Evolutionary conservation across 2,797 vertebrate species (phyloP).

Genomic region (Muscicapa striata): DNA sequence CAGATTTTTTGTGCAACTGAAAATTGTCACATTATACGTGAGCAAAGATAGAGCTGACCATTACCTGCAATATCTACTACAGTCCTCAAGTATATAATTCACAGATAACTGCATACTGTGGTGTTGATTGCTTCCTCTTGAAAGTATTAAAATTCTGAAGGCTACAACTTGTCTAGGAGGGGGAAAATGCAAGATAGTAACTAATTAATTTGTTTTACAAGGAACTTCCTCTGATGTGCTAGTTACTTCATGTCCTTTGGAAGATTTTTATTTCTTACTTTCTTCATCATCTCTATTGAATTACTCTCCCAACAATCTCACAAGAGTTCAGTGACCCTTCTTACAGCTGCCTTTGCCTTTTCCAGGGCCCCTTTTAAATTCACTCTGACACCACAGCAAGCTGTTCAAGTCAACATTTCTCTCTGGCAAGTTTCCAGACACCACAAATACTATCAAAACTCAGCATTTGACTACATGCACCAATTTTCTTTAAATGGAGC

Average conservation of each 20-base stretch:
- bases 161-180: constrained; percentile 51
- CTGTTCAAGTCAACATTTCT: constrained; percentile 67
- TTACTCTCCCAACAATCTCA: neutral
- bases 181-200: constrained; percentile 17
- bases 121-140: constrained; percentile 47
- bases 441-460: constrained; percentile 48
- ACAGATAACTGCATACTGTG: neutral
- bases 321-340: constrained; percentile 21
- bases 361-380: constrained; percentile 18
- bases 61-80: constrained; percentile 57
- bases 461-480: neutral
- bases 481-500: constrained; percentile 85
- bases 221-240: constrained; percentile 11
- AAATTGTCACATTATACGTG: constrained; percentile 18
- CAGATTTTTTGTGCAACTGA: neutral
- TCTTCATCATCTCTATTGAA: neutral
- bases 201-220: neutral
- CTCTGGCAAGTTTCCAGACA: constrained; percentile 59
- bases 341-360: constrained; percentile 23
- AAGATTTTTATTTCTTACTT: constrained; percentile 55
- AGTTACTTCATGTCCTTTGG: constrained; percentile 40
- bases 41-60: constrained; percentile 31
- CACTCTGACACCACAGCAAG: constrained; percentile 35
- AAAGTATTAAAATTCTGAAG: constrained; percentile 56
- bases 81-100: constrained; percentile 48